Evolutionary conservation across 2,113 vertebrate species (phyloP).

Genomic region (Suncus etruscus): DNA sequence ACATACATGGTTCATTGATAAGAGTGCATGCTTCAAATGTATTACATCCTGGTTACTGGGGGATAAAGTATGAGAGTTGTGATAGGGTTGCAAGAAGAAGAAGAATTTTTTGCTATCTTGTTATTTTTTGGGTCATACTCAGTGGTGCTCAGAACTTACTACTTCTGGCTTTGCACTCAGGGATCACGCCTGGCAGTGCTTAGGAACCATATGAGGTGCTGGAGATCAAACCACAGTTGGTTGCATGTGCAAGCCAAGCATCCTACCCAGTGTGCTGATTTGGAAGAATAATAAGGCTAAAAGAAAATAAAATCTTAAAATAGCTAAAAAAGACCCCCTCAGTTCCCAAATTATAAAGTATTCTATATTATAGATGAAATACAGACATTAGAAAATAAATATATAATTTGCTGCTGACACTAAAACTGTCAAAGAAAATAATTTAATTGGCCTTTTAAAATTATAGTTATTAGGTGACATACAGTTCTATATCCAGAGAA

Average conservation of each 20-base stretch:
- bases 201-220: no score
- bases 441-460: conserved; percentile 32
- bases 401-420: neutral
- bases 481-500: conserved; percentile 13
- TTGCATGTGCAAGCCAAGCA: no score
- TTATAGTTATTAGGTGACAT: neutral
- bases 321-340: neutral
- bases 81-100: conserved; percentile 2
- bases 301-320: conserved; percentile 34
- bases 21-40: conserved; percentile 14
- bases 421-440: conserved; percentile 47
- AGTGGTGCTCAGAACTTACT: no score
- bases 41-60: conserved; percentile 20
- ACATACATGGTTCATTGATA: no score
- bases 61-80: conserved; percentile 41
- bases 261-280: neutral
- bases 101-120: conserved; percentile 46
- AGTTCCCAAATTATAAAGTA: conserved; percentile 58
- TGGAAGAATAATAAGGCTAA: conserved; percentile 26
- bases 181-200: no score
- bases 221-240: no score
- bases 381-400: conserved; percentile 28
- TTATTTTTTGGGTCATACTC: neutral
- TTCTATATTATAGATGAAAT: conserved; percentile 24
- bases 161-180: no score